Evolutionary conservation across 1,140 invertebrate genomes (phyloP), one percentile per base, ranked within the genome.

Genomic region (Dendroctonus valens): DNA sequence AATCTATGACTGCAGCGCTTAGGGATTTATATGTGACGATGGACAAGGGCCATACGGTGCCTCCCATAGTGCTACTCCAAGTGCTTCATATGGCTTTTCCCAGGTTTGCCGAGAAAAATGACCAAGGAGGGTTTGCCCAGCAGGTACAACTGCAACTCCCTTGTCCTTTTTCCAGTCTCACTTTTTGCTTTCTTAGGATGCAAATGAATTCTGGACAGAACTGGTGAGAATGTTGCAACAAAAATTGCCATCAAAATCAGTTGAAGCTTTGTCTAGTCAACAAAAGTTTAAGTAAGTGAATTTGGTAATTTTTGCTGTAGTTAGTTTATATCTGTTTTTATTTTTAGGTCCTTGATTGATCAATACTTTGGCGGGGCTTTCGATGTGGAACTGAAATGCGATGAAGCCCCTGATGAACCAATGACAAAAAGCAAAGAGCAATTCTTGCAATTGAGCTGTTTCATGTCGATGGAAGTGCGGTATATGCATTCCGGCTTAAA

Each of bases 381-480:
- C 81, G 87, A 94, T 73, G 89, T 93, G 15, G 89, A 92, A 81
- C 85, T 93, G 79, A 94, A 94, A 78, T 95, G 93, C 76, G 83
- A 85, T 44, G 94, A 99, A 80, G 84, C 87, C 38, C 91, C 93
- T 48, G 91, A 92, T 12, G 95, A 99, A 80, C 80, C 87, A 2
- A 81, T 86, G 0, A 87, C 88, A 4, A 83, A 86, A 70, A 86
- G 85, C 59, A 87, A 83, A 59, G 96, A 98, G 81, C 87, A 88
- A 69, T 98, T 97, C 81, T 85, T 98, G 65, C 96, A 99, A 79
- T 82, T 99, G 2, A 98, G 94, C 76, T 99, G 98, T 82, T 99
- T 99, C 80, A 99, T 99, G 74, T 94, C 92, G n/a, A 89, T 93
- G 79, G 97, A 99, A 73, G 93, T 98, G 7, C 94, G 95, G 79